Conservation (phyloP, 2,113 vertebrate species). For the Pan troglodytes region DNA sequence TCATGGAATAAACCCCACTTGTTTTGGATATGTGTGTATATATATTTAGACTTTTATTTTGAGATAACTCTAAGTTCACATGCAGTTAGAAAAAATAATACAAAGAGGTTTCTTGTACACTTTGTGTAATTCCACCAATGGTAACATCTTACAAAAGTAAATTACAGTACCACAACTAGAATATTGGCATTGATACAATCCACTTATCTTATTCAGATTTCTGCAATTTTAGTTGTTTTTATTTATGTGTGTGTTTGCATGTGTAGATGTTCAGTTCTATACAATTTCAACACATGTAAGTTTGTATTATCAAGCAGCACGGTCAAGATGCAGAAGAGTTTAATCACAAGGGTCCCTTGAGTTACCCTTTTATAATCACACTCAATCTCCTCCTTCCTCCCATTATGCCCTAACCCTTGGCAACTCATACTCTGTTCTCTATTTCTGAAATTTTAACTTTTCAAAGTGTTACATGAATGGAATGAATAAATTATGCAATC, state of each 20-base stretch:
- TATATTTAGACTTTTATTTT: background rate
- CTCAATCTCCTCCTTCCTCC: background rate
- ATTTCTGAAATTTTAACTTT: background rate
- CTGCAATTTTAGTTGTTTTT: background rate
- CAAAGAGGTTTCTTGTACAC: too few species aligned
- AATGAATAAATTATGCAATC: background rate
- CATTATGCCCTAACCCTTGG: background rate
- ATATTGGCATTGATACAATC: background rate
- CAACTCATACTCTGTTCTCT: background rate
- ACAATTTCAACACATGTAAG: background rate
- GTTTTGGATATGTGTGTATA: background rate
- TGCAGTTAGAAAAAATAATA: background rate
- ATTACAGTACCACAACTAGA: background rate
- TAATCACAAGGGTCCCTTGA: background rate
- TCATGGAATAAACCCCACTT: background rate
- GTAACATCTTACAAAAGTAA: background rate
- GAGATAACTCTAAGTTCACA: background rate
- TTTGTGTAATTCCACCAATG: too few species aligned
- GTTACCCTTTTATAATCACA: background rate
- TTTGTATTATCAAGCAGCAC: background rate
- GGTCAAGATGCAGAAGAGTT: background rate
- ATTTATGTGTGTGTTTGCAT: background rate
- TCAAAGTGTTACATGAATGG: background rate
- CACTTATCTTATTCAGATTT: background rate
- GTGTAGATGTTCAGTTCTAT: background rate